Evolutionary conservation across 1,140 invertebrate species (phyloP), one percentile per base, ranked within the genome.

Genomic region (Eciton burchellii): DNA sequence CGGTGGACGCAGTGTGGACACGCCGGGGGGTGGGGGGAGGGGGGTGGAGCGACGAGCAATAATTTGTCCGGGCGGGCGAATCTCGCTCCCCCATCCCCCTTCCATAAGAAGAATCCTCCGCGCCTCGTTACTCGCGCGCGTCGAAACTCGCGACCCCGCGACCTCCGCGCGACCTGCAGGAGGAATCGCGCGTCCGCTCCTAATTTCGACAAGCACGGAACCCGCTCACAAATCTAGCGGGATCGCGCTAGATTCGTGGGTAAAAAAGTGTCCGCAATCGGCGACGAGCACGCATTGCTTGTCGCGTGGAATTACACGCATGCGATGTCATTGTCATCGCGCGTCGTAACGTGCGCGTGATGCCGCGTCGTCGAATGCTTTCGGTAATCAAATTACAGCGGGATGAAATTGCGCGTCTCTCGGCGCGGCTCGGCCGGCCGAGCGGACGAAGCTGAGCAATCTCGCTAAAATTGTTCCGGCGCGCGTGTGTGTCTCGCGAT

Each of bases 301-400:
- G 74, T 70, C 63, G 35, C 63, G 49, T 21, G 41, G 63, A 79
- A 70, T 79, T 79, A 57, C 68, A 70, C 45, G 45, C 45, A 35
- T 21, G 35, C 49, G 62, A 77, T 68, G 74, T 68, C 74, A 79
- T 54, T 54, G 73, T 54, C 74, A 56, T 54, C 74, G 43, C 63
- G 74, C 56, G 62, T 79, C 63, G 9, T 14, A 79, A 70, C 16
- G 62, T 41, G 16, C 24, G 16, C 24, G 52, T 16, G 41, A 26
- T n/a, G 29, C 62, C 68, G 21, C 63, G 54, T 57, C 49, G 19
- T 63, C 49, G 49, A 68, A 79, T 12, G 35, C 63, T 26, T n/a
- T 19, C 63, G 24, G 56, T 70, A 79, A 79, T 68, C 74, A 79
- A 35, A 79, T 79, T 70, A 79, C 56, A 49, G 35, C 63, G 49